phyloP scores from a whole-genome alignment of 2,888 invertebrate genomes.

The Chesias legatella region DNA sequence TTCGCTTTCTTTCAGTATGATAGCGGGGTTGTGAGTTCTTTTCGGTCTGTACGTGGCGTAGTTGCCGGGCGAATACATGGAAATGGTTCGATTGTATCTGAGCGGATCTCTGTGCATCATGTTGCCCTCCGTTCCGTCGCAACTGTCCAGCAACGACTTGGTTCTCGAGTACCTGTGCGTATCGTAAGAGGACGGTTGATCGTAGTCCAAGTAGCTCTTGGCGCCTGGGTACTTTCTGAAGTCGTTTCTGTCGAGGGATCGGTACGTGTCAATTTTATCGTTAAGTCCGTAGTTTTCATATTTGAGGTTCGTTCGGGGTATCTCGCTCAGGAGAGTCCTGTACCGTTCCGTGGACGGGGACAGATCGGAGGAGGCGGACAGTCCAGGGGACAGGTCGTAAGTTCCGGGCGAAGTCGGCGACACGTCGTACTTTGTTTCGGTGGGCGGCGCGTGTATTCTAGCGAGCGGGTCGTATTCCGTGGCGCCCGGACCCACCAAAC shows the following conservation, averaged over 20 bases:
- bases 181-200: slow-evolving; percentile 62
- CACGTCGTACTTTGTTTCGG: slow-evolving; percentile 55
- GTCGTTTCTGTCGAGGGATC: slow-evolving; percentile 73
- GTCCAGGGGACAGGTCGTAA: slow-evolving; percentile 66
- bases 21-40: slow-evolving; percentile 72
- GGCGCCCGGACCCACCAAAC: slow-evolving; percentile 82
- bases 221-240: slow-evolving; percentile 65
- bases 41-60: slow-evolving; percentile 76
- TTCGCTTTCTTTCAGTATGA: slow-evolving; percentile 73
- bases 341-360: slow-evolving; percentile 72
- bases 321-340: slow-evolving; percentile 59
- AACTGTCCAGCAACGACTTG: slow-evolving; percentile 67
- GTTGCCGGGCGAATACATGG: slow-evolving; percentile 73
- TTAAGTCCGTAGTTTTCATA: slow-evolving; percentile 63
- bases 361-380: slow-evolving; percentile 60
- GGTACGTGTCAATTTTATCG: slow-evolving; percentile 70
- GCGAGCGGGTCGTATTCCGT: slow-evolving; percentile 78
- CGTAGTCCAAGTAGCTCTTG: slow-evolving; percentile 66
- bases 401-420: slow-evolving; percentile 64
- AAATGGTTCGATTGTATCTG: slow-evolving; percentile 70
- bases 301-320: slow-evolving; percentile 56
- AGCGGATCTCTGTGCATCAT: slow-evolving; percentile 57
- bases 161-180: slow-evolving; percentile 68
- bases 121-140: slow-evolving; percentile 55
- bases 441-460: slow-evolving; percentile 61